phyloP scores from a whole-genome alignment of 2,888 invertebrate genomes.

The Platycheirus rosarum region DNA sequence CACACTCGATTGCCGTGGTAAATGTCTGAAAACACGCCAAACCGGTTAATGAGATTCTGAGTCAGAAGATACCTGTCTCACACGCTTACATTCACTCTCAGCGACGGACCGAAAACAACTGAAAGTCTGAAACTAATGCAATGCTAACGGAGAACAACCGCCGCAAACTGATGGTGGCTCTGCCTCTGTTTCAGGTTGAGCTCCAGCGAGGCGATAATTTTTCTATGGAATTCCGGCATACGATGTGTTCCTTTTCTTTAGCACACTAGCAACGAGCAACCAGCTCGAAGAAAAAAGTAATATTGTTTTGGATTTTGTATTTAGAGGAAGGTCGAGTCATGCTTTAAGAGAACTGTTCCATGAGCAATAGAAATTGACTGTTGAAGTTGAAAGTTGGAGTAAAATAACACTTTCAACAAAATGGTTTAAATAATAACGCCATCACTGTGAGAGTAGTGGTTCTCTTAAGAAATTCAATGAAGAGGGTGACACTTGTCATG shows the following conservation, averaged over 20 bases:
- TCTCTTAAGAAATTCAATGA: constrained; percentile 3
- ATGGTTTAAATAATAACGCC: background rate
- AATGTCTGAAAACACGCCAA: constrained; percentile 47
- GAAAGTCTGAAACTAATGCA: constrained; percentile 66
- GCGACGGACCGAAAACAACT: constrained; percentile 62
- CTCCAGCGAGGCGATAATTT: background rate
- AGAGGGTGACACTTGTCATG: background rate
- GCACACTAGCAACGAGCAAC: background rate
- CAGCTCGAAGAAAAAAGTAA: background rate
- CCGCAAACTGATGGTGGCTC: too few relatives aligned
- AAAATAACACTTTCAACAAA: too few relatives aligned
- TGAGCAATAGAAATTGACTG: background rate
- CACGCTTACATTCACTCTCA: constrained; percentile 66
- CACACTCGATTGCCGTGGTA: background rate
- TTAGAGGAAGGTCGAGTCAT: background rate
- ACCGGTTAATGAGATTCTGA: constrained; percentile 67
- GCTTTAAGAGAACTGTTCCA: constrained; percentile 4
- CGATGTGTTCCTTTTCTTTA: too few relatives aligned
- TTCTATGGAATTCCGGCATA: constrained; percentile 30
- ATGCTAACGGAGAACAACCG: constrained; percentile 44
- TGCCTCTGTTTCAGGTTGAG: background rate
- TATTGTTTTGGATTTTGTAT: background rate
- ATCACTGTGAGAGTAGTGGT: background rate
- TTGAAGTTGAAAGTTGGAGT: too few relatives aligned
- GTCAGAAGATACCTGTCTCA: constrained; percentile 40